Evolutionary conservation across 2,888 invertebrate species (phyloP), one percentile per base, ranked within the genome.

Genomic region (Epinotia bilunana): DNA sequence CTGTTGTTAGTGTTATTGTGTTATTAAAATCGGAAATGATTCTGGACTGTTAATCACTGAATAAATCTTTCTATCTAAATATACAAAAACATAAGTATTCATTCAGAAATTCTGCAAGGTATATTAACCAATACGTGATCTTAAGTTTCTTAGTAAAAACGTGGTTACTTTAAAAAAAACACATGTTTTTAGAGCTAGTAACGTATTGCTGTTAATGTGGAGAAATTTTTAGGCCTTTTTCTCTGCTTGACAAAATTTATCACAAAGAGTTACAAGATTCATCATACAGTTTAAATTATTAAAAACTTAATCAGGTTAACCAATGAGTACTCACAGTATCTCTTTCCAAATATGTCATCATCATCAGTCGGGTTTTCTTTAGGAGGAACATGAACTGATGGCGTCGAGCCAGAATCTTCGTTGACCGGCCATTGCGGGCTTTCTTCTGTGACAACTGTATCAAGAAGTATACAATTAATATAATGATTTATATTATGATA

Each of bases 341-440:
- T 81, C 74, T 90, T 91, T 46, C 90, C 90, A 72, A 86, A 90
- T 11, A 88, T 89, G 72, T 91, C 90, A 5, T 87, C 85, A 12
- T 83, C 81, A 18, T 90, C 90, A 9, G 84, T 87, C 75, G 87
- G 81, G 69, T 83, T 88, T 63, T 92, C 91, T 77, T 91, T 91
- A 0, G 90, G 86, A 18, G 88, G 87, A 39, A 88, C 80, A 53
- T 88, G 88, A 2, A 88, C 82, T 0, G 89, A 85, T 13, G 89
- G 83, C 0, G 91, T 89, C 0, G 91, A 80, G 16, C 91, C 91
- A 0, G 87, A 83, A 68, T 91, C 88, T 73, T 90, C 91, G 57
- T 90, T 91, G 16, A 89, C 84, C 33, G 91, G 89, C 93, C 93
- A 93, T 33, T 92, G 91, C 28, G 91, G 80, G 0, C 88, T 86